phyloP scores from a whole-genome alignment of 1,140 invertebrate species.

The Musca domestica region DNA sequence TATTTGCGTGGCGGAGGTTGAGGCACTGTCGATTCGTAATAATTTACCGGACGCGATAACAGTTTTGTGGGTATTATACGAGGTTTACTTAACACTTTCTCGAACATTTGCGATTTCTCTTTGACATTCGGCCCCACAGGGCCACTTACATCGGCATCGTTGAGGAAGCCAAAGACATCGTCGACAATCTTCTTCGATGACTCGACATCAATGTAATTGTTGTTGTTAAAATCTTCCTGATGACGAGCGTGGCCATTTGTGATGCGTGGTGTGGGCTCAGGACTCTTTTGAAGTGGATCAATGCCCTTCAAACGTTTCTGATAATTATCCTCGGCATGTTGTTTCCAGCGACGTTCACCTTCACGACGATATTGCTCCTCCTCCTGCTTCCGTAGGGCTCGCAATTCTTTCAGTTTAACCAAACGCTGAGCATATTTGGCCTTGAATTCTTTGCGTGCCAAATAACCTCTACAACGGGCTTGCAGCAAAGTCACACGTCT shows the following conservation, averaged over 20 bases:
- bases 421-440: conserved; percentile 30
- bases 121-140: conserved; percentile 48
- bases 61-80: conserved; percentile 47
- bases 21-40: conserved; percentile 43
- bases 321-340: conserved; percentile 69
- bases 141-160: conserved; percentile 53
- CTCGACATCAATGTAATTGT: conserved; percentile 51
- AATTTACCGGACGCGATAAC: conserved; percentile 50
- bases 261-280: background rate
- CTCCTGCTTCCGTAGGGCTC: conserved; percentile 60
- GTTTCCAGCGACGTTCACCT: conserved; percentile 65
- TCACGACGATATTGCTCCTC: conserved; percentile 63
- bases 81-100: conserved; percentile 42
- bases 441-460: conserved; percentile 60
- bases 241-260: conserved; percentile 1
- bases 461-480: conserved; percentile 71
- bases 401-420: conserved; percentile 56
- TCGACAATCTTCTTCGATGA: conserved; percentile 57
- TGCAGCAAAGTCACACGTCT: conserved; percentile 68
- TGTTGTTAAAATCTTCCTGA: background rate
- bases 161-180: conserved; percentile 59
- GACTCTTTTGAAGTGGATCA: background rate
- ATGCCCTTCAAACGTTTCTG: conserved; percentile 64
- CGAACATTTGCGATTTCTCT: conserved; percentile 51
- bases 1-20: conserved; percentile 34